phyloP scores from a whole-genome alignment of 2,888 invertebrate genomes.

The Plebejus anna region DNA sequence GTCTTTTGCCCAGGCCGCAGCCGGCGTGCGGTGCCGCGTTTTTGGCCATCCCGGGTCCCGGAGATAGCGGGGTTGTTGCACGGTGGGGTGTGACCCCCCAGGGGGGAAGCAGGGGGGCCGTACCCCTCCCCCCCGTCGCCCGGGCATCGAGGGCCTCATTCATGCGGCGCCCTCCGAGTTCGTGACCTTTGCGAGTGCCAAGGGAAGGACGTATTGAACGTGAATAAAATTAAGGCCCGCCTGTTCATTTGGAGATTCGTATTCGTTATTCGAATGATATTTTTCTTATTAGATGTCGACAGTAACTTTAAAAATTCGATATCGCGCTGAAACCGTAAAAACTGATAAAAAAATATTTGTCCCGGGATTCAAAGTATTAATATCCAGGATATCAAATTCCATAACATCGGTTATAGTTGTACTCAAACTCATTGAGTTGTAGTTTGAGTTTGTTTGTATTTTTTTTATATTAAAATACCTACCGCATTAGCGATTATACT shows the following conservation, averaged over 20 bases:
- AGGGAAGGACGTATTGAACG: conserved; percentile 52
- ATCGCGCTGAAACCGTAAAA: too few species aligned
- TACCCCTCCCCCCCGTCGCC: conserved; percentile 41
- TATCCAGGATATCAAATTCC: too few species aligned
- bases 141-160: conserved; percentile 58
- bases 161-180: conserved; percentile 64
- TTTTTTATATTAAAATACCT: too few species aligned
- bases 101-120: not conserved
- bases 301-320: too few species aligned
- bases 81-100: conserved; percentile 42
- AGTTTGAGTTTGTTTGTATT: too few species aligned
- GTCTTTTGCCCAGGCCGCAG: not conserved
- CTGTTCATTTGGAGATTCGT: not conserved
- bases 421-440: too few species aligned
- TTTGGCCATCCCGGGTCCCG: conserved; percentile 62
- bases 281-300: too few species aligned
- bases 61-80: conserved; percentile 72
- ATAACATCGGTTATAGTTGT: too few species aligned
- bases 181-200: conserved; percentile 64
- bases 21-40: conserved; percentile 38
- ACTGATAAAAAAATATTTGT: too few species aligned
- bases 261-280: not conserved
- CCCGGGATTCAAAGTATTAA: too few species aligned
- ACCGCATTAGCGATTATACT: too few species aligned
- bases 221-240: conserved; percentile 39